Conservation (phyloP, 2,113 vertebrate genomes). For the Columbina picui region DNA sequence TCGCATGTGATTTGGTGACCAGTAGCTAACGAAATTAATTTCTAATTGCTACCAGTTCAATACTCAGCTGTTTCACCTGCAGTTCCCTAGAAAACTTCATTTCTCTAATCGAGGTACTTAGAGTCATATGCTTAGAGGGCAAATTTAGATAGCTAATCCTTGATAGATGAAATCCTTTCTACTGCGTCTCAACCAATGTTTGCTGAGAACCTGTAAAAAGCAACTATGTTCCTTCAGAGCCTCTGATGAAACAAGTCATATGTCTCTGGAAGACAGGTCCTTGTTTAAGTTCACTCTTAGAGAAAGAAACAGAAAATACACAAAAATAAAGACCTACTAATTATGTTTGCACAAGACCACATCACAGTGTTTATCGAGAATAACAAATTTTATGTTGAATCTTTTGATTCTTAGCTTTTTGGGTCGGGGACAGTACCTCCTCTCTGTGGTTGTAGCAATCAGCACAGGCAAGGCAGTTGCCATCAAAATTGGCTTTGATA, state of each 20-base stretch:
- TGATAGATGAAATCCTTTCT: background rate
- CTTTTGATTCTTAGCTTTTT: background rate
- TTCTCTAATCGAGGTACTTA: background rate
- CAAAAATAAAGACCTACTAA: background rate
- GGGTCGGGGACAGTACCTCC: accelerated
- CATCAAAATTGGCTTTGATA: background rate
- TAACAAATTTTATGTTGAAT: background rate
- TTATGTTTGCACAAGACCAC: background rate
- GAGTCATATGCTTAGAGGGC: background rate
- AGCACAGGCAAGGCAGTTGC: background rate
- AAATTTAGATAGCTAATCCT: background rate
- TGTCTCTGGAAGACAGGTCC: background rate
- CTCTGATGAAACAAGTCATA: background rate
- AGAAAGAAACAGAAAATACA: background rate
- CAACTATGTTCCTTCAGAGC: background rate
- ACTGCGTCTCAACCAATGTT: background rate
- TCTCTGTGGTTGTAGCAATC: background rate
- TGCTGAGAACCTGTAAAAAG: background rate
- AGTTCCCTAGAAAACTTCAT: background rate
- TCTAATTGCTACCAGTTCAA: background rate
- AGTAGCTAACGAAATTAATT: background rate
- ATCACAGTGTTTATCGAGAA: background rate
- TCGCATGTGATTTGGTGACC: background rate
- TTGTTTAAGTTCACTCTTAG: background rate
- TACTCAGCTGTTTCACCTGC: background rate